A percentile compares a stretch with the other conserved stretches of the same genome.
These are phyloP conservation scores for Sisyra nigra DNA, from an alignment of 2,888 invertebrate genomes.

Conservation along the genomic window DNA sequence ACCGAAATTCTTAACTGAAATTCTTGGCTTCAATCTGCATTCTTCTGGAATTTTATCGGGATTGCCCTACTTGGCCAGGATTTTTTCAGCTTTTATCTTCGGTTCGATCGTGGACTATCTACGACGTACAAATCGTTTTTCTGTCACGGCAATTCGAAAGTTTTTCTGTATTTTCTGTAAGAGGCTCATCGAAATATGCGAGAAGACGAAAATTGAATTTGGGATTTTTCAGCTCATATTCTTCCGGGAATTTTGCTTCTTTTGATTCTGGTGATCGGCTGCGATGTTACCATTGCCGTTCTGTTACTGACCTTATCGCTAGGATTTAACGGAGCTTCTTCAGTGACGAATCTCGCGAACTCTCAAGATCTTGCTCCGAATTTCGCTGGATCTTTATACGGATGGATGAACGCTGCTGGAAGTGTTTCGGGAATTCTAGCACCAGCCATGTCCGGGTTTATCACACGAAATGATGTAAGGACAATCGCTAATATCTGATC, in stretches of 20 bases:
- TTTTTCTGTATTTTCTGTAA: constrained; percentile 48
- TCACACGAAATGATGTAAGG: constrained; percentile 35
- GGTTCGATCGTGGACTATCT: constrained; percentile 53
- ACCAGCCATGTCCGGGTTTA: constrained; percentile 48
- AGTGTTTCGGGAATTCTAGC: constrained; percentile 53
- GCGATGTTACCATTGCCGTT: constrained; percentile 43
- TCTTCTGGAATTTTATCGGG: constrained; percentile 55
- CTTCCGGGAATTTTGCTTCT: constrained; percentile 33
- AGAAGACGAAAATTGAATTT: neutral
- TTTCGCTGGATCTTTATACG: constrained; percentile 55
- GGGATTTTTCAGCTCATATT: constrained; percentile 22
- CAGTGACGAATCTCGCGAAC: constrained; percentile 26
- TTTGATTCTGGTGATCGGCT: constrained; percentile 40
- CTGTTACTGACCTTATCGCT: constrained; percentile 49
- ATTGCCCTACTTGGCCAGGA: constrained; percentile 51
- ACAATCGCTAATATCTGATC: constrained; percentile 5
- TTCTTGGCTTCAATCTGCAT: constrained; percentile 51
- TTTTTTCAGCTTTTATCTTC: constrained; percentile 51
- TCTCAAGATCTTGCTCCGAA: constrained; percentile 58
- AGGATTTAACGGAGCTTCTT: constrained; percentile 34
- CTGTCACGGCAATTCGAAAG: constrained; percentile 42
- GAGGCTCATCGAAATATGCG: constrained; percentile 9
- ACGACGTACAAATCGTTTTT: constrained; percentile 27
- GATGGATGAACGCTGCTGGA: constrained; percentile 57
- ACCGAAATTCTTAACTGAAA: constrained; percentile 56